A percentile compares a stretch with the other conserved stretches of the same genome.
Evolutionary conservation across 2,797 vertebrate genomes (phyloP).

Genomic region (Siniperca scherzeri): DNA sequence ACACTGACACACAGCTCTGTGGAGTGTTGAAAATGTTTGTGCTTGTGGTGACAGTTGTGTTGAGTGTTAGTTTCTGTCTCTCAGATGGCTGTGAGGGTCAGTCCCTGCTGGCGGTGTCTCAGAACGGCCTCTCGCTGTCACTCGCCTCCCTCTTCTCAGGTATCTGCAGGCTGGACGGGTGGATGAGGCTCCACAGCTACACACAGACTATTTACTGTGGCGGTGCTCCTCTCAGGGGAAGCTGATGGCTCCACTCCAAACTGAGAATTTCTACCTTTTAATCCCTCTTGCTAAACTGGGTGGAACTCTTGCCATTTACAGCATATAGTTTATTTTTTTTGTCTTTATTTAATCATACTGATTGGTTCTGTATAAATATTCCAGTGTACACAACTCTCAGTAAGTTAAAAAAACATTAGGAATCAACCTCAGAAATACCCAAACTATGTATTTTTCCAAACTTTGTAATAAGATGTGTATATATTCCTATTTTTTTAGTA

Average conservation of each 20-base stretch:
- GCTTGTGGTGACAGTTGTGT: constrained; percentile 64
- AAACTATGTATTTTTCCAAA: background rate
- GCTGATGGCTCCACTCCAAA: constrained; percentile 67
- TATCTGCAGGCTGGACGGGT: constrained; percentile 76
- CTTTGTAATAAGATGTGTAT: background rate
- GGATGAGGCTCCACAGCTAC: constrained; percentile 50
- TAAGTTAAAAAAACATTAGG: background rate
- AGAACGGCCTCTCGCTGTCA: constrained; percentile 93
- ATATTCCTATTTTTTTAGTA: background rate
- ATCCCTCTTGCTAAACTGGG: background rate
- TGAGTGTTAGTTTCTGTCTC: constrained; percentile 90
- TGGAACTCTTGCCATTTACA: background rate
- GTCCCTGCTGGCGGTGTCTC: constrained; percentile 94
- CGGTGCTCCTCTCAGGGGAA: constrained; percentile 31
- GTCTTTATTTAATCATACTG: background rate
- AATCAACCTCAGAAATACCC: background rate
- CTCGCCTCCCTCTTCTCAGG: constrained; percentile 97
- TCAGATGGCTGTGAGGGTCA: constrained; percentile 95
- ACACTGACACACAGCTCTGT: constrained; percentile 22
- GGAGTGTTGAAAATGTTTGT: constrained; percentile 51
- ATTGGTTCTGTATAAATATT: background rate
- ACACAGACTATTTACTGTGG: constrained; percentile 24
- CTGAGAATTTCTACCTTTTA: constrained; percentile 40
- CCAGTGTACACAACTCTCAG: background rate
- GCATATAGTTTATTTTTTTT: background rate